phyloP scores from a whole-genome alignment of 2,888 invertebrate genomes.

The Drosophila villosipedis region DNA sequence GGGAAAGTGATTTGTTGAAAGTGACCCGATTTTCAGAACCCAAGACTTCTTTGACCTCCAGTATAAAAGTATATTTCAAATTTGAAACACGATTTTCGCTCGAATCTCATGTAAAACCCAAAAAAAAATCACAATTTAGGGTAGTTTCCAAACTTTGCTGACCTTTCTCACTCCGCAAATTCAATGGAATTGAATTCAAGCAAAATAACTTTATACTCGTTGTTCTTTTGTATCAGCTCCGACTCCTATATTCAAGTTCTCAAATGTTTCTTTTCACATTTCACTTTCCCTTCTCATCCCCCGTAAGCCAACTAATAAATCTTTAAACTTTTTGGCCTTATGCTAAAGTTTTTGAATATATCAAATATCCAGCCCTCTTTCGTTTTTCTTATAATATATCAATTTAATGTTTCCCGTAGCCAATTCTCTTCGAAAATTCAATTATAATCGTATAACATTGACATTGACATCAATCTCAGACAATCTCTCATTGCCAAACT shows the following conservation, averaged over 20 bases:
- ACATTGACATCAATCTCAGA: conserved; percentile 3
- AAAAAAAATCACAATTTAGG: not conserved
- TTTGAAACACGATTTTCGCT: not conserved
- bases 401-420: not conserved
- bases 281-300: not conserved
- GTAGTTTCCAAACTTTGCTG: not conserved
- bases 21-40: not conserved
- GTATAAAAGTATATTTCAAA: not conserved
- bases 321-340: not conserved
- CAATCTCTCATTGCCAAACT: conserved; percentile 1
- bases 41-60: not conserved
- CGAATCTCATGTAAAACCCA: not conserved
- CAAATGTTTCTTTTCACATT: not conserved
- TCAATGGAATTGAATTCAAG: not conserved
- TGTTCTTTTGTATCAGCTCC: not conserved
- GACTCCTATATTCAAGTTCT: not conserved
- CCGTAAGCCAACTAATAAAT: not conserved
- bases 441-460: not conserved
- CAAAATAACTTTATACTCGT: not conserved
- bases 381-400: not conserved
- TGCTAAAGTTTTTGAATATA: conserved; percentile 1
- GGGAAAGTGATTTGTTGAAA: not conserved
- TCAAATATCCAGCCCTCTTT: conserved; percentile 2
- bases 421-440: conserved; percentile 5
- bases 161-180: not conserved